Percentiles rank a stretch among this genome's conserved stretches.
These are phyloP conservation scores for Tyrannus savana DNA, from an alignment of 2,113 vertebrate genomes.

Conservation along the genomic window DNA sequence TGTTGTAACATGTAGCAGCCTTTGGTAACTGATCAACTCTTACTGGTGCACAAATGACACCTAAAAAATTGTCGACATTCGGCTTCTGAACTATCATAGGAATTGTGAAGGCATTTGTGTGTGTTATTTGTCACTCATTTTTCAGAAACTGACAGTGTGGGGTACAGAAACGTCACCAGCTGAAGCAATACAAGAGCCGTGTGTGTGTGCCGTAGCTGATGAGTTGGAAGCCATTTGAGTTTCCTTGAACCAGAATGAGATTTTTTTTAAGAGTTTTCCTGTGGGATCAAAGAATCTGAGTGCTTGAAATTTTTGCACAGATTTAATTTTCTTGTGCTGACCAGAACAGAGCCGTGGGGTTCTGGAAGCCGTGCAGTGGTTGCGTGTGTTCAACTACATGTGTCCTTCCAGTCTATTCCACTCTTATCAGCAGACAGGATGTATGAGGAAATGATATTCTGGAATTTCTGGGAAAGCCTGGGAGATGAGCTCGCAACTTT, in stretches of 20 bases:
- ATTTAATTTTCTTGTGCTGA: neutral
- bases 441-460: neutral
- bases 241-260: neutral
- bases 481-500: neutral
- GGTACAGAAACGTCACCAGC: neutral
- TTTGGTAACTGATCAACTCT: neutral
- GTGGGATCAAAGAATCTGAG: neutral
- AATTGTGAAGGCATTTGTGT: neutral
- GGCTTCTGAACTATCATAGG: neutral
- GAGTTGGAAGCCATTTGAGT: neutral
- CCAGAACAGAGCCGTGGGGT: neutral
- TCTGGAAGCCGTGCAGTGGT: neutral
- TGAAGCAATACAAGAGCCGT: fast-evolving
- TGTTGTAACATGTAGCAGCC: neutral
- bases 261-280: neutral
- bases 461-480: neutral
- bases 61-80: neutral
- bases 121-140: neutral
- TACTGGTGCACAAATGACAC: neutral
- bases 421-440: neutral
- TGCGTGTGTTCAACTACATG: fast-evolving
- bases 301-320: neutral
- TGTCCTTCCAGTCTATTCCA: fast-evolving
- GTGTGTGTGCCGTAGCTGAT: neutral
- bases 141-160: neutral